Evolutionary conservation across 1,140 invertebrate species (phyloP).

Genomic region (Brachystomella parvula): DNA sequence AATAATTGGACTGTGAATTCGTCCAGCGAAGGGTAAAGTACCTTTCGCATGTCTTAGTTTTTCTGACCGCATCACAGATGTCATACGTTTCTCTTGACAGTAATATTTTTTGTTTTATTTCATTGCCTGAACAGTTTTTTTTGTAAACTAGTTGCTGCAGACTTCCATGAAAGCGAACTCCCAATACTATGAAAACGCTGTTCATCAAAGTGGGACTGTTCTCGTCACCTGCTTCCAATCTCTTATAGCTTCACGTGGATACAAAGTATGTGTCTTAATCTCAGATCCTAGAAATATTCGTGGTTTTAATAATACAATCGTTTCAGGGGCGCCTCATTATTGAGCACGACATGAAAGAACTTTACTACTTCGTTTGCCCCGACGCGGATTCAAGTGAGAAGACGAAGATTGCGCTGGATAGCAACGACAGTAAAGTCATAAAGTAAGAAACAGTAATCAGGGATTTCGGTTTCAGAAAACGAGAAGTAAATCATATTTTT

Average conservation of each 20-base stretch:
- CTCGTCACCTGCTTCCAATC: constrained; percentile 14
- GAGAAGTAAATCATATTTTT: not conserved
- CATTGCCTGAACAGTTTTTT: not conserved
- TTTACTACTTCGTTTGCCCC: constrained; percentile 34
- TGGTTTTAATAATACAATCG: constrained; percentile 5
- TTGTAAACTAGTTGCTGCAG: not conserved
- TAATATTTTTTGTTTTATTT: not conserved
- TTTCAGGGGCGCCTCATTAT: constrained; percentile 25
- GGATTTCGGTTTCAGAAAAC: not conserved
- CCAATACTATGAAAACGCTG: not conserved
- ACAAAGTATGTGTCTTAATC: constrained; percentile 19
- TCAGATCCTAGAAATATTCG: not conserved
- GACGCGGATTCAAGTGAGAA: constrained; percentile 19
- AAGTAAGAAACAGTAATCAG: not conserved
- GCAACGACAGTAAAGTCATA: not conserved
- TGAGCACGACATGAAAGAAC: constrained; percentile 23
- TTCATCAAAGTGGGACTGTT: not conserved
- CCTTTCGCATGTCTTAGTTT: too few species aligned
- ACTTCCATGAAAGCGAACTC: not conserved
- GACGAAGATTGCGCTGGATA: not conserved
- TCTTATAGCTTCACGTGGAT: constrained; percentile 21
- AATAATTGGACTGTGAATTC: too few species aligned
- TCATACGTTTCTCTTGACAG: not conserved
- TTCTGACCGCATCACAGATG: not conserved
- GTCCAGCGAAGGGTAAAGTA: too few species aligned